Conservation (phyloP, 2,113 vertebrate species). For the Hippopotamus amphibius region DNA sequence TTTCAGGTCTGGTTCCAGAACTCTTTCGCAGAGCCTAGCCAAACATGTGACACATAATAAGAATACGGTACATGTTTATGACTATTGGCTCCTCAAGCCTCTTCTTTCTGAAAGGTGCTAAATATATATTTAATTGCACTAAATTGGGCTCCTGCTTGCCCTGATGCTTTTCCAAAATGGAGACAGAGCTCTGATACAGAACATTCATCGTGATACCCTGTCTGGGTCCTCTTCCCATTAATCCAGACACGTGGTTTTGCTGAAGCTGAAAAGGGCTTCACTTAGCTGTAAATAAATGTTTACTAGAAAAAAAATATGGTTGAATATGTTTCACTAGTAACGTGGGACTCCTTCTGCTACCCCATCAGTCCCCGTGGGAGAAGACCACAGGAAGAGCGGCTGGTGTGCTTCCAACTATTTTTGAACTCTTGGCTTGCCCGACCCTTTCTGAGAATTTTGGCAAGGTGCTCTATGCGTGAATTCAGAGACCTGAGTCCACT, state of each 20-base stretch:
- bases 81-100: neutral
- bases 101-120: neutral
- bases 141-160: neutral
- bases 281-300: neutral
- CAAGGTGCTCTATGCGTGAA: neutral
- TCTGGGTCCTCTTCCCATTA: neutral
- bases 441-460: neutral
- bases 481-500: neutral
- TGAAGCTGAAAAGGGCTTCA: neutral
- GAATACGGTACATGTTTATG: neutral
- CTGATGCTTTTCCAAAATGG: neutral
- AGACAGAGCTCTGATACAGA: neutral
- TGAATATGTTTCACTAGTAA: neutral
- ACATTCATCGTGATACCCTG: neutral
- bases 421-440: neutral
- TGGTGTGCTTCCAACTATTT: neutral
- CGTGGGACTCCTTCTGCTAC: neutral
- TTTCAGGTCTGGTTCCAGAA: neutral
- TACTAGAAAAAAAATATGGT: slow-evolving; percentile 8
- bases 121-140: neutral
- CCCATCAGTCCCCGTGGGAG: neutral
- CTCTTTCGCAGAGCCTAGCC: neutral
- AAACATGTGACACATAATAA: neutral
- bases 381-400: neutral
- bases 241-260: neutral